A percentile compares a stretch with the other conserved stretches of the same genome.
These are phyloP conservation scores for Aphelinus atriplicis DNA, from an alignment of 1,140 invertebrate genomes.

Conservation along the genomic window DNA sequence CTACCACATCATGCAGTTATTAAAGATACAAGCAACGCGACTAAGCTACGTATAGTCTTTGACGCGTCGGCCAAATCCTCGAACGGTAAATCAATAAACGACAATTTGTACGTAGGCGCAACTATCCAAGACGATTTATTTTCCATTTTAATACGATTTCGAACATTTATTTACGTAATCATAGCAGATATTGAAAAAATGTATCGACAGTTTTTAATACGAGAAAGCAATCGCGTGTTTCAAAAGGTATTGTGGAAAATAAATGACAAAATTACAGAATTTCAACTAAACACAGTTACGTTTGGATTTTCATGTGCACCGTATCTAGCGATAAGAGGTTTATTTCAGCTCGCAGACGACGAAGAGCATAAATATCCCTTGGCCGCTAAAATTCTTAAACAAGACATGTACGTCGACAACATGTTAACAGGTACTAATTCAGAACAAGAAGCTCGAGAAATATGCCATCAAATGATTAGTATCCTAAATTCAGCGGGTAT, in stretches of 20 bases:
- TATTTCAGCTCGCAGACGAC: neutral
- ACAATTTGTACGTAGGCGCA: too few species aligned
- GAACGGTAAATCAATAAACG: too few species aligned
- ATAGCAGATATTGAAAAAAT: constrained; percentile 9
- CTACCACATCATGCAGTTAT: too few species aligned
- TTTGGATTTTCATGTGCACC: neutral
- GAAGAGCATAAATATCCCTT: neutral
- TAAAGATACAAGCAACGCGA: too few species aligned
- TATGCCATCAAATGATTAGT: too few species aligned
- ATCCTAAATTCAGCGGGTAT: neutral
- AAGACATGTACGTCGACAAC: neutral
- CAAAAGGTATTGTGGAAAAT: neutral
- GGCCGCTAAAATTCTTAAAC: neutral
- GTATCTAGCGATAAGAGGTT: neutral
- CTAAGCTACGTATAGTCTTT: too few species aligned
- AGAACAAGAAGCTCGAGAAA: neutral
- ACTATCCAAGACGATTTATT: too few species aligned
- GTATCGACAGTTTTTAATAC: neutral
- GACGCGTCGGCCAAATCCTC: too few species aligned
- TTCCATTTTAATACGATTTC: too few species aligned
- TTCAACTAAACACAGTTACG: neutral
- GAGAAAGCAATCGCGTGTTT: neutral
- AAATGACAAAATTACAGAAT: neutral
- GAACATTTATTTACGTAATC: too few species aligned
- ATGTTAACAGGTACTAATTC: neutral